Base-by-base conservation (phyloP, 2,113 vertebrate genomes). In the Cavia porcellus region DNA sequence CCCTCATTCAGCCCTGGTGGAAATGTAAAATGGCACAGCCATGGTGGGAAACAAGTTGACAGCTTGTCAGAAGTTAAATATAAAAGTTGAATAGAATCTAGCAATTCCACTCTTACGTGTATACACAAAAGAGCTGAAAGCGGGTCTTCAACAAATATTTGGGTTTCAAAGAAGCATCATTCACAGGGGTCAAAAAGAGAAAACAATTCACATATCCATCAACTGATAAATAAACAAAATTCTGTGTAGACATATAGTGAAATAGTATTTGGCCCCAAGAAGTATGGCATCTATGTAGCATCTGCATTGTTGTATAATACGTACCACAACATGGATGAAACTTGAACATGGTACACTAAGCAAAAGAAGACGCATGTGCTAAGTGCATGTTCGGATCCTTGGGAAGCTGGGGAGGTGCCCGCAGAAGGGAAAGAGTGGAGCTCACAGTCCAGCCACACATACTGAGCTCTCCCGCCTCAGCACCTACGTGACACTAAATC, bases 131-230 rank as follows among this genome's bases (percentile, higher is more conserved):
- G 64, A 74, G 45, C 1, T 89, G 15, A 85, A 86, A 82, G 57
- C 11, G 38, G 28, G 9, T 59, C 28, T 14, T 91, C 52, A 81
- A 82, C n/a, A 94, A 97, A 81, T 77, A 84, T 35, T 68, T 92
- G n/a, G 57, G 28, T 45, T 75, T 75, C 20, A n/a, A 24, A 61
- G 24, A 14, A 84, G 62, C 7, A 52, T 28, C 28, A 80, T 55
- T 84, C 38, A 89, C 42, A 75, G 79, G 14, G 79, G 19, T 32
- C 55, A 72, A 85, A 90, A 90, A n/a, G 57, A 90, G 28, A 24
- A 92, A 84, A 66, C 6, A 90, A 62, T 35, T 32, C 77, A 85
- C 74, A 74, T 59, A 45, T 47, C 20, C 42, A 30, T 11, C 70
- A 92, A 24, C 24, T 68, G 66, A 92, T 59, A 35, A 35, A 75